Evolutionary conservation across 2,113 vertebrate genomes (phyloP).

Genomic region (Myocastor coypus): DNA sequence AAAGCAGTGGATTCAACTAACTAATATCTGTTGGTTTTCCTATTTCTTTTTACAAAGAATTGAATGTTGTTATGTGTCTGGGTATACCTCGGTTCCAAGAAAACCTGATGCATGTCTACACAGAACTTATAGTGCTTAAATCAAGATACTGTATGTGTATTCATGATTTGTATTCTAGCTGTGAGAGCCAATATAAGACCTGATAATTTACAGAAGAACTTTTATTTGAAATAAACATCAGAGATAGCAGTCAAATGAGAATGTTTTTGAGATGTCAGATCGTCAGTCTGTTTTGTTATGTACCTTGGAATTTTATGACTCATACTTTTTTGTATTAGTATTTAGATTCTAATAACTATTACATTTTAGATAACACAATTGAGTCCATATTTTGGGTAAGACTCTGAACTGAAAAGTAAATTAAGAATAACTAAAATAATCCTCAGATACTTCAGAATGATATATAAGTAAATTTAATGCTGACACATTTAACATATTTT

Average conservation of each 20-base stretch:
- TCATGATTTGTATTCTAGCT: not conserved
- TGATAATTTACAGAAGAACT: not conserved
- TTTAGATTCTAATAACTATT: not conserved
- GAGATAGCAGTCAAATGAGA: not conserved
- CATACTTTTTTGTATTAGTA: conserved; percentile 24
- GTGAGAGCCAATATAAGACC: not conserved
- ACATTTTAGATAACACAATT: not conserved
- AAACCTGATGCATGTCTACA: not conserved
- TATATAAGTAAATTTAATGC: not conserved
- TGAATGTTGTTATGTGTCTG: not conserved
- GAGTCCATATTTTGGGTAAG: not conserved
- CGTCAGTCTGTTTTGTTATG: not conserved
- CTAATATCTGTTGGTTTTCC: conserved; percentile 34
- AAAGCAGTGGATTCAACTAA: not conserved
- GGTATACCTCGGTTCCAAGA: not conserved
- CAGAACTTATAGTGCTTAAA: not conserved
- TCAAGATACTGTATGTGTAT: not conserved
- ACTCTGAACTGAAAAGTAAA: not conserved
- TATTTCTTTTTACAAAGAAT: not conserved
- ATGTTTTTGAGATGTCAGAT: not conserved
- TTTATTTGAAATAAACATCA: not conserved
- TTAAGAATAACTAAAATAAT: not conserved
- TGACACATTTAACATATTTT: not conserved
- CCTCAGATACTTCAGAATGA: not conserved
- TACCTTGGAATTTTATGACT: not conserved